Percentiles rank a stretch among this genome's conserved stretches.
Conservation (phyloP, 2,113 vertebrate species). For the Hystrix cristata region DNA sequence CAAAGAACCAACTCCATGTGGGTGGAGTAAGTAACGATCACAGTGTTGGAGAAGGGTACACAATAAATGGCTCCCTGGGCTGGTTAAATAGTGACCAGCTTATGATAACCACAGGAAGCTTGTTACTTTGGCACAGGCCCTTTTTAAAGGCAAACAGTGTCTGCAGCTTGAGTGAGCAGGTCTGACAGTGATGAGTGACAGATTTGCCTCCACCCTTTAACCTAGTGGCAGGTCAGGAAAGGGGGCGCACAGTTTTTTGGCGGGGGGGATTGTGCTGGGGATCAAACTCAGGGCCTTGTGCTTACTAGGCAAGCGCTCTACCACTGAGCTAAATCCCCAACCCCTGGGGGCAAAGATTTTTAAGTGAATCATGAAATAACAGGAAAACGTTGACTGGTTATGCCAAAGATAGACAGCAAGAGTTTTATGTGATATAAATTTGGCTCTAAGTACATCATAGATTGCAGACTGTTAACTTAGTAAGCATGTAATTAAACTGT, state of each 20-base stretch:
- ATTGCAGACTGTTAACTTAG: slow-evolving; percentile 26
- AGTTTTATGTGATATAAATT: not conserved
- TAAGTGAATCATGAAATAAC: slow-evolving; percentile 36
- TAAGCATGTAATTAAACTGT: slow-evolving; percentile 47
- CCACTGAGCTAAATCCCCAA: too few species aligned
- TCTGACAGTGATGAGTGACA: slow-evolving; percentile 8
- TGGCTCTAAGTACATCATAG: not conserved
- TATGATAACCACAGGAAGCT: slow-evolving; percentile 73
- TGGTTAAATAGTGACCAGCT: slow-evolving; percentile 79
- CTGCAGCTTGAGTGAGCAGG: not conserved
- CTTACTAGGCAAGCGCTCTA: too few species aligned
- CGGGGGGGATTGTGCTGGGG: too few species aligned
- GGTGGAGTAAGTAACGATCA: slow-evolving; percentile 56
- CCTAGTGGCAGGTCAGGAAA: not conserved
- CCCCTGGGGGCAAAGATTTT: not conserved
- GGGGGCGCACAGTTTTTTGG: not conserved
- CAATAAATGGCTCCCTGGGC: slow-evolving; percentile 50
- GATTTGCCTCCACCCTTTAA: not conserved
- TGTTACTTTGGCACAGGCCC: slow-evolving; percentile 49
- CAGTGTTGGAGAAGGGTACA: not conserved
- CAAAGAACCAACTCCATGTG: slow-evolving; percentile 61
- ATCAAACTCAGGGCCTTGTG: too few species aligned
- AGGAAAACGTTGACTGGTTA: slow-evolving; percentile 20
- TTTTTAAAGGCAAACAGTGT: slow-evolving; percentile 46
- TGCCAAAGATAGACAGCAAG: not conserved